A percentile compares a stretch with the other conserved stretches of the same genome.
phyloP scores from a whole-genome alignment of 2,113 vertebrate species.

The Notarius lentiginosus region DNA sequence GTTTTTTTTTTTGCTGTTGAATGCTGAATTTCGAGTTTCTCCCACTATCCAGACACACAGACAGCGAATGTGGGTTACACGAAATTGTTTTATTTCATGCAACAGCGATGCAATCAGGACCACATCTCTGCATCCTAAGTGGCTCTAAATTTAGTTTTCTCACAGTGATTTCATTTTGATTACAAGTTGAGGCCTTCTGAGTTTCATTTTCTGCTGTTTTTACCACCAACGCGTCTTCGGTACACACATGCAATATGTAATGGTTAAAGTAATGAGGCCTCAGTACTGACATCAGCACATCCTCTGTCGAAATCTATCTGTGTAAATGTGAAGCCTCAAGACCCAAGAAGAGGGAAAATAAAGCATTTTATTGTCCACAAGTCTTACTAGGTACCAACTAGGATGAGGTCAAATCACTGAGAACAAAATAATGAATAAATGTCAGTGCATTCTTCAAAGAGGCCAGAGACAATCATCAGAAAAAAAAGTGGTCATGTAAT shows the following conservation, averaged over 20 bases:
- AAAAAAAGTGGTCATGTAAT: too few species aligned
- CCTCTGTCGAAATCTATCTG: background rate
- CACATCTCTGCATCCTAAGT: background rate
- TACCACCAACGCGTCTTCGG: background rate
- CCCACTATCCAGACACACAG: background rate
- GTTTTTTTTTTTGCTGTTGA: conserved; percentile 21
- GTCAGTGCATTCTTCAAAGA: background rate
- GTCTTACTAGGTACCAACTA: background rate
- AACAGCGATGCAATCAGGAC: conserved; percentile 41
- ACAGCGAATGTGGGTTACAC: conserved; percentile 35
- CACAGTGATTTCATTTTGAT: conserved; percentile 17
- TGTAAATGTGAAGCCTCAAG: background rate
- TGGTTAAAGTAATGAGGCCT: background rate
- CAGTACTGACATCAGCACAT: background rate
- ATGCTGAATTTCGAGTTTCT: conserved; percentile 35
- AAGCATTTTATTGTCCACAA: background rate
- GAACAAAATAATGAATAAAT: background rate
- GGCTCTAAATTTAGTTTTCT: conserved; percentile 15
- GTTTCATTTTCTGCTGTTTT: conserved; percentile 17
- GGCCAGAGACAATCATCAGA: background rate
- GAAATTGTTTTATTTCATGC: conserved; percentile 34
- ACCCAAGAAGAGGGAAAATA: background rate
- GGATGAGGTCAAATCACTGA: background rate
- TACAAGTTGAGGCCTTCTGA: background rate
- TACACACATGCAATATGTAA: background rate